Evolutionary conservation across 2,888 invertebrate species (phyloP), one percentile per base, ranked within the genome.

Genomic region (Eurois occulta): DNA sequence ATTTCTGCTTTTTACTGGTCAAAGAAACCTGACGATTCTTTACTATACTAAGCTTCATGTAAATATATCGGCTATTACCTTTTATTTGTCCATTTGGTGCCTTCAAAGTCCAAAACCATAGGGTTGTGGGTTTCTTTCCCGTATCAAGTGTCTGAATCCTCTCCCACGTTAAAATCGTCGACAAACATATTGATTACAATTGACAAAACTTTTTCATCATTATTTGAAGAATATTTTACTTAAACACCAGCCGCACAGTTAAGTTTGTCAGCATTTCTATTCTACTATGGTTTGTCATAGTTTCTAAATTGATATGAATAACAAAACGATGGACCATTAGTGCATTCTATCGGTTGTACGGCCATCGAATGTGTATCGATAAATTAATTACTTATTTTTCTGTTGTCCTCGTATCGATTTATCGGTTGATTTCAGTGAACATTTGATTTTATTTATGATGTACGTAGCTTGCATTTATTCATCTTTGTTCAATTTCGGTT

Each of bases 91-190:
- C 72, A 62, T 91, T 91, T 90, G 88, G 88, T 91, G 91, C 90
- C 91, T 92, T 90, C 83, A 88, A 88, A 91, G 84, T 91, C 87
- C 89, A 89, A 90, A 91, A 88, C 87, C 79, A 85, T 89, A 91
- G 92, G 93, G 91, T 91, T 91, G 88, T 89, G 87, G 91, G 90
- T 90, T 91, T 92, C 80, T 81, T 90, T 94, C 91, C 92, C 90
- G 92, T 95, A 94, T 95, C 94, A 87, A 89, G 91, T 95, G 87
- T 92, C 94, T 81, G 80, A 88, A 84, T 86, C 87, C 87, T 91
- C 92, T 94, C 94, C 92, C 94, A 94, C 93, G 80, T 86, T 85
- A 75, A 79, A 84, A 81, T 75, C 38, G 77, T 74, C 74, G 83
- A 79, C 84, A 84, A 79, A 77, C 70, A 77, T 81, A 87, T 85